Evolutionary conservation across 2,113 vertebrate genomes (phyloP).

Genomic region (Hippopotamus amphibius): DNA sequence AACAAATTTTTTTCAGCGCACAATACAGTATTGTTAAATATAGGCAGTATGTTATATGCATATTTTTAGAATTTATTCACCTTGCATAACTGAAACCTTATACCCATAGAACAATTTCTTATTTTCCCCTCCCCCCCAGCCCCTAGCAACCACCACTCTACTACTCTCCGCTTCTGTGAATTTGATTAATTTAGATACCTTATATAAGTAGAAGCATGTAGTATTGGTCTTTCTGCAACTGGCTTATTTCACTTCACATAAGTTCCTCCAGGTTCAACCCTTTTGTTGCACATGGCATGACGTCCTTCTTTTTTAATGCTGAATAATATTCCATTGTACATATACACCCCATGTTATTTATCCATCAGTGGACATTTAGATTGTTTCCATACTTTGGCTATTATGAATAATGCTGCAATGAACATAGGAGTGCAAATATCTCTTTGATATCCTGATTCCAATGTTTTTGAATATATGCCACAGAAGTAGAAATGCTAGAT

Average conservation of each 20-base stretch:
- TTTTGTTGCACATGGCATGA: neutral
- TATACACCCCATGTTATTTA: neutral
- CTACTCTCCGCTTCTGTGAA: neutral
- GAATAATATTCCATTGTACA: neutral
- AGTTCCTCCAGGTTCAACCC: neutral
- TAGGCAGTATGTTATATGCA: neutral
- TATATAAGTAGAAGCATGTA: neutral
- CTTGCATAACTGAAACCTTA: neutral
- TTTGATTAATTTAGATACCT: neutral
- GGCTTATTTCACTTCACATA: neutral
- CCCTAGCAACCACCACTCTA: neutral
- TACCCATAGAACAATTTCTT: neutral
- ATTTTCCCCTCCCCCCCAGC: neutral
- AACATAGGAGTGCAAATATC: neutral
- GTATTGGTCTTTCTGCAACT: neutral
- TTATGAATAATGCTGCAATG: neutral
- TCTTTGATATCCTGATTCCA: neutral
- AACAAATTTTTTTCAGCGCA: neutral
- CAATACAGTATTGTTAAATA: neutral
- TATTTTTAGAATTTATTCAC: neutral
- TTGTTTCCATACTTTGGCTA: neutral
- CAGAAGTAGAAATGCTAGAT: neutral
- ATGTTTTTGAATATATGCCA: neutral
- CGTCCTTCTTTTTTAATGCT: neutral
- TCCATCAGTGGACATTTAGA: neutral